Percentiles rank a stretch among this genome's conserved stretches.
phyloP scores from a whole-genome alignment of 2,888 invertebrate species.

The Agrotis exclamationis region DNA sequence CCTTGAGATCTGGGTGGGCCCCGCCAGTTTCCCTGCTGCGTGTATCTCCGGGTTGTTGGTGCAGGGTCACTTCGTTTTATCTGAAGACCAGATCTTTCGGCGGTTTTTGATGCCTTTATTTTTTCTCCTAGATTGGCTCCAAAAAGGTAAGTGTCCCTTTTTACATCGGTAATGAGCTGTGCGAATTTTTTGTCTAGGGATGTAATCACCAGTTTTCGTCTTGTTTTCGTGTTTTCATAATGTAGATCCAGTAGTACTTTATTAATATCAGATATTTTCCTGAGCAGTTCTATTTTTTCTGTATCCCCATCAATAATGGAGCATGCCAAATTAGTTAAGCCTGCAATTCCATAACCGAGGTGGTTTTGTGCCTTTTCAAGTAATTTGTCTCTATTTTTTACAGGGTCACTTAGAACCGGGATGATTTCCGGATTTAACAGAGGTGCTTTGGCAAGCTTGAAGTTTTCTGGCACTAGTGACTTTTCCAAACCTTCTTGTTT shows the following conservation, averaged over 20 bases:
- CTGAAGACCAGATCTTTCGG: conserved; percentile 12
- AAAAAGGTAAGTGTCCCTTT: conserved; percentile 9
- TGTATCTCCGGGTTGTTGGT: not conserved
- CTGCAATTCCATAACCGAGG: conserved; percentile 6
- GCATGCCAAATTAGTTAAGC: conserved; percentile 4
- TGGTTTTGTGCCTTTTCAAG: conserved; percentile 4
- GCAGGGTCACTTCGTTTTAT: conserved; percentile 10
- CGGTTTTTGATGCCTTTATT: conserved; percentile 21
- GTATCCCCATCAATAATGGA: conserved; percentile 8
- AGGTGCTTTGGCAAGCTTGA: conserved; percentile 11
- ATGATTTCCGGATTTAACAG: conserved; percentile 4
- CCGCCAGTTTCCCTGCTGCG: conserved; percentile 4
- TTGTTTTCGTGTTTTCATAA: conserved; percentile 1
- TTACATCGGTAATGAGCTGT: conserved; percentile 4
- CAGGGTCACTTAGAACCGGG: conserved; percentile 1
- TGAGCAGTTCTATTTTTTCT: conserved; percentile 12
- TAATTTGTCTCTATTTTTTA: conserved; percentile 1
- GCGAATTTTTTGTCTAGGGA: conserved; percentile 10
- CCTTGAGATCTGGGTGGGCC: conserved; percentile 19
- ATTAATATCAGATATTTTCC: conserved; percentile 7
- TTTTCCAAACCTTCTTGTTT: not conserved
- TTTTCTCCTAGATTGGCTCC: conserved; percentile 13
- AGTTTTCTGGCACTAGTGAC: not conserved
- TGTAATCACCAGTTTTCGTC: conserved; percentile 3
- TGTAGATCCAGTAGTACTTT: conserved; percentile 19